phyloP scores from a whole-genome alignment of 23 tunicate species.

The Trididemnum nubilum region DNA sequence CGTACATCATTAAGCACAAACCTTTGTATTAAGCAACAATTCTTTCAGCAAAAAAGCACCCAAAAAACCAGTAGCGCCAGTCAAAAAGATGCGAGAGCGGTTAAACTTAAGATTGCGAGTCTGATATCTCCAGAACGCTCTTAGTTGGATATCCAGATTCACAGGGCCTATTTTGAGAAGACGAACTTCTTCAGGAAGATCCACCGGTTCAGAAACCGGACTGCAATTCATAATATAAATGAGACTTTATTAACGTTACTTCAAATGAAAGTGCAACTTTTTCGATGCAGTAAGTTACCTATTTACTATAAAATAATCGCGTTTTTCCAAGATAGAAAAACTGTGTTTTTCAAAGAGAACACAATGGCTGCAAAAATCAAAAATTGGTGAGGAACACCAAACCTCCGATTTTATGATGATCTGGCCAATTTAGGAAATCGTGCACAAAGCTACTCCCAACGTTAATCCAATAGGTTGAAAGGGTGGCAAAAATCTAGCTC shows the following conservation, averaged over 20 bases:
- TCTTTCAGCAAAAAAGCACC: conserved; percentile 81
- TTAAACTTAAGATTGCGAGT: conserved; percentile 38
- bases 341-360: too few relatives aligned
- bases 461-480: too few relatives aligned
- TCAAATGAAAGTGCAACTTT: too few relatives aligned
- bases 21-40: conserved; percentile 67
- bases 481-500: too few relatives aligned
- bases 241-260: background rate
- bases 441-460: too few relatives aligned
- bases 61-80: conserved; percentile 90
- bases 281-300: background rate
- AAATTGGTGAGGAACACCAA: too few relatives aligned
- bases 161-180: conserved; percentile 45
- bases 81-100: conserved; percentile 70
- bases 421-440: too few relatives aligned
- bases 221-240: background rate
- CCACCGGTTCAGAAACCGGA: conserved; percentile 9
- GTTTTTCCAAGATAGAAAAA: background rate
- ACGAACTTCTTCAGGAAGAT: conserved; percentile 55
- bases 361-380: too few relatives aligned
- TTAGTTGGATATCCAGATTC: conserved; percentile 82
- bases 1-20: too few relatives aligned
- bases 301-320: background rate
- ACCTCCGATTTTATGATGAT: too few relatives aligned
- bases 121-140: conserved; percentile 90